Conservation (phyloP, 2,113 vertebrate genomes). For the Copsychus sechellarum region DNA sequence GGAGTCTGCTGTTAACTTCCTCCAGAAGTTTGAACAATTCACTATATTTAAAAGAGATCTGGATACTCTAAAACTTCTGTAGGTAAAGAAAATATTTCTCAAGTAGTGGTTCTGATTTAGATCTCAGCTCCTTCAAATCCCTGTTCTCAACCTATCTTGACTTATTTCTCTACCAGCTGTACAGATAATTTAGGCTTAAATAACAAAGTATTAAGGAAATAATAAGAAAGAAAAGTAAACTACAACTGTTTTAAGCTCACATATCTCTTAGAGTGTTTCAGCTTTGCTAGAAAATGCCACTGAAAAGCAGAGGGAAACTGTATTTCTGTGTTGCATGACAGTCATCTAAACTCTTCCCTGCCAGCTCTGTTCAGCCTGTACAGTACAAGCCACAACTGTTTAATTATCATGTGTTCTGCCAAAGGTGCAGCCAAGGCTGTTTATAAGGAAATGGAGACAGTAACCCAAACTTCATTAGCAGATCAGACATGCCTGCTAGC, state of each 20-base stretch:
- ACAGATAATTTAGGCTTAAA: background rate
- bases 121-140: background rate
- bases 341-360: background rate
- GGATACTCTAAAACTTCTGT: background rate
- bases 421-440: conserved; percentile 56
- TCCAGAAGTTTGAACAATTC: background rate
- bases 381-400: conserved; percentile 7
- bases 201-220: background rate
- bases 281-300: background rate
- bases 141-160: background rate
- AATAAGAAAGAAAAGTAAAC: background rate
- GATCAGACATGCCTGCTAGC: conserved; percentile 53
- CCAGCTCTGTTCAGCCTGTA: background rate
- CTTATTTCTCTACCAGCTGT: background rate
- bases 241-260: background rate
- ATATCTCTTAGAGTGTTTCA: background rate
- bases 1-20: background rate
- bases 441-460: conserved; percentile 23
- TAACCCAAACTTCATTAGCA: conserved; percentile 59
- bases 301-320: background rate
- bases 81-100: background rate
- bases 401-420: conserved; percentile 48
- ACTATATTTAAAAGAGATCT: background rate
- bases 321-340: background rate
- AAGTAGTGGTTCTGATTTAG: background rate